Base-by-base conservation (phyloP, 2,888 invertebrate species). In the Latrodectus hesperus region DNA sequence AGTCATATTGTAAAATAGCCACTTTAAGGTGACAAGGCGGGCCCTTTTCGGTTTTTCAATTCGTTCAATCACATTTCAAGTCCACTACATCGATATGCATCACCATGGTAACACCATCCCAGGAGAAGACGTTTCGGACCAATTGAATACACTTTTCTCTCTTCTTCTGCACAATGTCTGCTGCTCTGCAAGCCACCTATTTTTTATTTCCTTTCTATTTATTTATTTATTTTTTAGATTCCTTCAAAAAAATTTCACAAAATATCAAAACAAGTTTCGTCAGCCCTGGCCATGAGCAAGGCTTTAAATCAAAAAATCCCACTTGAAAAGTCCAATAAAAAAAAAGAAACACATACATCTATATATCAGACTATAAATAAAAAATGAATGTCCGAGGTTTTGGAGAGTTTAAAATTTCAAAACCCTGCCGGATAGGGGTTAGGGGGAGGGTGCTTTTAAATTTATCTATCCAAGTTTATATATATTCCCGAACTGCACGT, bases 351-450 rank as follows among this genome's bases (percentile, higher is more conserved):
- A 16, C 72, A 79, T 80, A 68, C 77, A 77, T 86, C 71, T 68
- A 38, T 38, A 38, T 38, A 52, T 60, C 65, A 60, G 67, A 72
- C 81, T 77, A 77, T 86, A 87, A 87, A 87, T 87, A 87, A 87
- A 87, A 87, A 87, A 87, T 87, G 77, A 75, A 76, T 74, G 86
- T 76, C 80, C 86, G 73, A 81, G 86, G 81, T 87, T 70, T 87
- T 87, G 86, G 81, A 77, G 81, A 82, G 81, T 81, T 87, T 87
- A 81, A 87, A 87, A 87, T 81, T 87, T 82, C 81, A 87, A 87
- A 87, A 87, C 68, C 86, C 68, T 49, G 71, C 67, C 74, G 72
- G 76, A 83, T 64, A 64, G 12, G 75, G 60, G 75, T 76, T 22
- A 22, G 22, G 22, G 22, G 22, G 22, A 22, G 12, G 70, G 80